Evolutionary conservation across 2,113 vertebrate species (phyloP), one percentile per base, ranked within the genome.

Genomic region (Eolophus roseicapilla): DNA sequence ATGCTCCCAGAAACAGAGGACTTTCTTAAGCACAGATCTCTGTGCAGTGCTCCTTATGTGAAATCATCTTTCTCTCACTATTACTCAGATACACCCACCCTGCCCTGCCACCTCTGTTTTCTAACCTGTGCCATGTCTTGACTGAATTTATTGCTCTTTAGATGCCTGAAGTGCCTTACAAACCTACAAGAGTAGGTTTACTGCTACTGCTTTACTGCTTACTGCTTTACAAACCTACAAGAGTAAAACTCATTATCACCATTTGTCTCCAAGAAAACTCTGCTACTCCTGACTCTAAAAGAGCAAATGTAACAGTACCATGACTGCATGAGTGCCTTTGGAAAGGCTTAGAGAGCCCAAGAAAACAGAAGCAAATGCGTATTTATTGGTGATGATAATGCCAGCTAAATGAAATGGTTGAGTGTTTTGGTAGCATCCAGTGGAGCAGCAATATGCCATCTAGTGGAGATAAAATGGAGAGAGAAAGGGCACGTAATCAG

Each of bases 381-480:
- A n/a, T 49, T 73, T 37, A 9, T 7, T 33, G 18, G 75, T 46
- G 47, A 9, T 59, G 68, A 17, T 14, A 59, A 15, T 0, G 17
- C 11, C 65, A 91, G 77, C 12, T 44, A 10, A 84, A 57, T 24
- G 2, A 27, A 53, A 57, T 2, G 13, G 39, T 1, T 10, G 47
- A 83, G 39, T 43, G 46, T 15, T 85, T 7, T 44, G 71, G 46
- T 2, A 31, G 49, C 82, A 76, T 7, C 7, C 78, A 24, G 46
- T 13, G 55, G 90, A 86, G 82, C 53, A 68, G 82, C 60, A 9
- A 90, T 12, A 14, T 94, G 95, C 96, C 96, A 93, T 57, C 96
- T 96, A 95, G 96, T 94, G 92, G 96, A 69, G 73, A 79, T 43
- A 18, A 67, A 37, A 57, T 2, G 33, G 43, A 86, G 63, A 76